phyloP scores from a whole-genome alignment of 2,113 vertebrate genomes.

The Scytalopus superciliaris region DNA sequence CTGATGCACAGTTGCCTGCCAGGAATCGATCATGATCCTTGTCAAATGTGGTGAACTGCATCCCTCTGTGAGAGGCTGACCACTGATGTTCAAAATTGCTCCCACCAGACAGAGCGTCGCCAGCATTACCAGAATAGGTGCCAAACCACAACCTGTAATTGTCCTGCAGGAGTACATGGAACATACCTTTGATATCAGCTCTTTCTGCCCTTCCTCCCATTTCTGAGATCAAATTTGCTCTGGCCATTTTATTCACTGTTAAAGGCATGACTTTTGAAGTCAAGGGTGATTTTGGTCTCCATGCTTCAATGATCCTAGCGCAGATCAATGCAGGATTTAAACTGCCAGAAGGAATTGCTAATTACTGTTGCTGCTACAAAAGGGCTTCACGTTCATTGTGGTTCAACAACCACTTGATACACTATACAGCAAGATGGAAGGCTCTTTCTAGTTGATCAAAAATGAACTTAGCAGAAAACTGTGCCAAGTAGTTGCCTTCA shows the following conservation, averaged over 20 bases:
- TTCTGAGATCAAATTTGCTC: not conserved
- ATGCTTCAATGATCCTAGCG: not conserved
- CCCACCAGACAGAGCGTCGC: slow-evolving; percentile 84
- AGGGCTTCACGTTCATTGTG: not conserved
- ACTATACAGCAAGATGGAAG: not conserved
- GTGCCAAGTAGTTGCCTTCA: not conserved
- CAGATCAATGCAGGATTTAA: not conserved
- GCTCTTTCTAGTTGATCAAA: not conserved
- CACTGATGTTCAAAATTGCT: slow-evolving; percentile 82
- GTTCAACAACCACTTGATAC: not conserved
- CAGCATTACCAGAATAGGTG: slow-evolving; percentile 83
- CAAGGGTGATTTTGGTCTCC: not conserved
- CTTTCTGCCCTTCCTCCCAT: not conserved
- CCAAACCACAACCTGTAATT: slow-evolving; percentile 85
- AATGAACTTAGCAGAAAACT: not conserved
- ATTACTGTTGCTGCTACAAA: not conserved
- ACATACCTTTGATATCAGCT: not conserved
- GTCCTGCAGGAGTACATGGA: slow-evolving; percentile 71
- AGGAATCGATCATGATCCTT: slow-evolving; percentile 86
- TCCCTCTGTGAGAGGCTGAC: slow-evolving; percentile 83
- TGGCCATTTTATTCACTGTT: not conserved
- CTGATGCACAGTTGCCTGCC: slow-evolving; percentile 84
- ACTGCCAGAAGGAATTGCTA: not conserved
- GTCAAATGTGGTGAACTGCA: slow-evolving; percentile 88
- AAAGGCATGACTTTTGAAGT: not conserved